A percentile compares a stretch with the other conserved stretches of the same genome.
Conservation (phyloP, 2,797 vertebrate genomes). For the Lateolabrax maculatus region DNA sequence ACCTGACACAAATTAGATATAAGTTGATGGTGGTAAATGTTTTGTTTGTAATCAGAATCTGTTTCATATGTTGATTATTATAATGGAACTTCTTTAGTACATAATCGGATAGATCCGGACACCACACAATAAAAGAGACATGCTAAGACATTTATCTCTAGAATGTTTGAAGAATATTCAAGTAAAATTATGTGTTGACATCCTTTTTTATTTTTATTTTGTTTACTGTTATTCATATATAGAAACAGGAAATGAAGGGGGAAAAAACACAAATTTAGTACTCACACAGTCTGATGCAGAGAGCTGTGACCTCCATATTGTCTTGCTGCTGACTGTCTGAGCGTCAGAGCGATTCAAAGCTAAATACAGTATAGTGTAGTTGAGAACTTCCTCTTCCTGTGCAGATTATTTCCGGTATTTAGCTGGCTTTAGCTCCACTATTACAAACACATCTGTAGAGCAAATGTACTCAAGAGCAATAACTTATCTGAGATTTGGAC, state of each 20-base stretch:
- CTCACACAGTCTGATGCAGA: no score
- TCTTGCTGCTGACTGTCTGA: not conserved
- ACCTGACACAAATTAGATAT: not conserved
- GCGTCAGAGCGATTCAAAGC: not conserved
- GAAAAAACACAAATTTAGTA: no score
- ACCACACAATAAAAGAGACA: not conserved
- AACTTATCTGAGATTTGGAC: not conserved
- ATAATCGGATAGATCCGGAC: not conserved
- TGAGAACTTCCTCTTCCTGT: conserved; percentile 25
- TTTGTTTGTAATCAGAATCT: no score
- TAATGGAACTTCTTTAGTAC: not conserved
- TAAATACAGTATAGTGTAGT: not conserved
- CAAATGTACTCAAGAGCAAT: no score
- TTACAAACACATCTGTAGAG: not conserved
- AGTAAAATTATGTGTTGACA: no score
- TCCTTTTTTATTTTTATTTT: not conserved
- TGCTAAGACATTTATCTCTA: not conserved
- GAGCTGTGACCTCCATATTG: no score
- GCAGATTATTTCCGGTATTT: not conserved
- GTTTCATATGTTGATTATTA: not conserved
- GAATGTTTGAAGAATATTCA: no score
- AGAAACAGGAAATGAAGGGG: not conserved
- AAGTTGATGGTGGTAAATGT: no score
- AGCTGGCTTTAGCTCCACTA: no score
- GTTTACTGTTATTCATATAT: not conserved